Evolutionary conservation across 2,888 invertebrate genomes (phyloP).

Genomic region (Rhamnusium bicolor): DNA sequence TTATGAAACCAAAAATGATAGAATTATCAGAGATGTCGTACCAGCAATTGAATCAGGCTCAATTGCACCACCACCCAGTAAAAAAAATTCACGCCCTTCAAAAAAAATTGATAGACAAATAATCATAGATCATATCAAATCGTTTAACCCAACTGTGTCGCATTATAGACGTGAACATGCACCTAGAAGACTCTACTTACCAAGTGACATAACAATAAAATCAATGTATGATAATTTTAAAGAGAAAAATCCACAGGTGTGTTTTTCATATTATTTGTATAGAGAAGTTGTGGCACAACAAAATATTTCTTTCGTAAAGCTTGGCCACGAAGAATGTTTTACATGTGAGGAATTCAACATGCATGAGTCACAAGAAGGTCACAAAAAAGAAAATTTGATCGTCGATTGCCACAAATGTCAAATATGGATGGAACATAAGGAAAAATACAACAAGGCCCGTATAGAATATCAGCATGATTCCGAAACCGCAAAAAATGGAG

Average conservation of each 20-base stretch:
- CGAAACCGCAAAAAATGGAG: neutral
- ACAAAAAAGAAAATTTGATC: conserved; percentile 12
- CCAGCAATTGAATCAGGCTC: neutral
- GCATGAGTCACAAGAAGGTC: conserved; percentile 4
- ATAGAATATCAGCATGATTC: neutral
- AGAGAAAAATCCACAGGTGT: conserved; percentile 1
- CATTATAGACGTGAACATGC: conserved; percentile 24
- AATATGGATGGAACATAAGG: neutral
- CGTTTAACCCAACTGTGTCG: conserved; percentile 10
- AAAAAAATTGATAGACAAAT: conserved; percentile 10
- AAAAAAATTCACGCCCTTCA: neutral
- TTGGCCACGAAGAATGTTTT: conserved; percentile 25
- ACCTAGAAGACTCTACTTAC: neutral
- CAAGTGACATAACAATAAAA: conserved; percentile 6
- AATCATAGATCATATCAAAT: conserved; percentile 21
- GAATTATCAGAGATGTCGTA: neutral
- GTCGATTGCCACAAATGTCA: neutral
- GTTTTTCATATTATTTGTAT: conserved; percentile 15
- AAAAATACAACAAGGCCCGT: conserved; percentile 2
- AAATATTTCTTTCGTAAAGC: conserved; percentile 28
- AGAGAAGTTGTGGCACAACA: neutral
- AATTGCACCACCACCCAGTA: neutral
- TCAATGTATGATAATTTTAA: conserved; percentile 4
- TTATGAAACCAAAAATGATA: neutral
- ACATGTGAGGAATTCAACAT: conserved; percentile 20